A percentile compares a stretch with the other conserved stretches of the same genome.
phyloP scores from a whole-genome alignment of 1,140 invertebrate species.

The Hyles euphorbiae region DNA sequence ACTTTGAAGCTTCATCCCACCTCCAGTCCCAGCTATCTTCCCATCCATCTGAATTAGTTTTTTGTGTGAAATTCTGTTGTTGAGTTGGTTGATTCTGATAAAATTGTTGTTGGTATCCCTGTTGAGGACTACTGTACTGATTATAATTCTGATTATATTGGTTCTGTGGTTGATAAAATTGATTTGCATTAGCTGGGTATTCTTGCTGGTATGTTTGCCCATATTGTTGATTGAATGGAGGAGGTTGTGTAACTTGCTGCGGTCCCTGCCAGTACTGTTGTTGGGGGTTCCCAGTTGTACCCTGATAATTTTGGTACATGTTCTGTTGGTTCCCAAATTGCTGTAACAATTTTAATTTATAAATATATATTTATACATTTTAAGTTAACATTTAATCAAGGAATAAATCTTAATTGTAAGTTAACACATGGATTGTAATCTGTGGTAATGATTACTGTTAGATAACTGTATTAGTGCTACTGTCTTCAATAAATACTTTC shows the following conservation, averaged over 20 bases:
- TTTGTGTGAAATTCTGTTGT: constrained; percentile 42
- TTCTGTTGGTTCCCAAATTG: constrained; percentile 55
- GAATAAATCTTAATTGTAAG: background rate
- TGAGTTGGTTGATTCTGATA: constrained; percentile 42
- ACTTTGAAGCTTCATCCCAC: constrained; percentile 63
- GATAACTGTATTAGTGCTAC: too few relatives aligned
- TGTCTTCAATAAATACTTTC: too few relatives aligned
- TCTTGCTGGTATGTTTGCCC: constrained; percentile 52
- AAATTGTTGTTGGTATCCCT: constrained; percentile 50
- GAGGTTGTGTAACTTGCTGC: constrained; percentile 19
- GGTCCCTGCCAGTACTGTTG: constrained; percentile 48
- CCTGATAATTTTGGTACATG: constrained; percentile 51
- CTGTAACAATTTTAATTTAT: constrained; percentile 28
- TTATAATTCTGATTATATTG: constrained; percentile 53
- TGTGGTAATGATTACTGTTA: background rate
- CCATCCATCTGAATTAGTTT: constrained; percentile 51
- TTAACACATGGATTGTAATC: background rate
- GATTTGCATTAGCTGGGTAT: constrained; percentile 45
- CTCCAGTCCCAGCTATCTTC: constrained; percentile 74
- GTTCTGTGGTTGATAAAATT: constrained; percentile 48
- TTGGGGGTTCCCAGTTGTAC: constrained; percentile 26
- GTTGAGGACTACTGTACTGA: constrained; percentile 31
- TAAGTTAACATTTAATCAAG: background rate
- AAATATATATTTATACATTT: background rate
- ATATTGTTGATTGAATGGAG: constrained; percentile 55